Base-by-base conservation (phyloP, 1,140 invertebrate species). In the Pogonognathellus flavescens region DNA sequence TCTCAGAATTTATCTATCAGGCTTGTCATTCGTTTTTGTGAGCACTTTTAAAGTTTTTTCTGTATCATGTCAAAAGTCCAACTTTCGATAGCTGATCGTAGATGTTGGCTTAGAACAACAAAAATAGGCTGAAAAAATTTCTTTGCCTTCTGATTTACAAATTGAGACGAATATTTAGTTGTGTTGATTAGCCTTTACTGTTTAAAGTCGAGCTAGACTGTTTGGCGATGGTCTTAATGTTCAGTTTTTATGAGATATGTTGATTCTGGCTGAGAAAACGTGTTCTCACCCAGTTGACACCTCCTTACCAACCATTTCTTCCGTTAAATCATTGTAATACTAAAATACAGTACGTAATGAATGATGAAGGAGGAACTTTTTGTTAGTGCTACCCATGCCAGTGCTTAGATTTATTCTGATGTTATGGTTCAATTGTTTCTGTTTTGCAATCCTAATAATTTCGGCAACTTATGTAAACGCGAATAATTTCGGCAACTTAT, bases 151-250 rank as follows among this genome's bases (percentile, higher is more conserved):
- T 49, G 14, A 70, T 18, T 50, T 50, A 14, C 70, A 76, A 76
- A 76, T 25, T 49, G 22, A 25, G n/a, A 41, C 16, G 41, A 76
- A 25, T 49, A 14, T n/a, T 76, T 76, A 41, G 31, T 14, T 41
- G 41, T 76, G 25, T 76, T n/a, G 20, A 20, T 18, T 18, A 50
- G n/a, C 70, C 66, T 25, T 13, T 20, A 70, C 59, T 60, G 22
- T 25, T 70, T 31, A 70, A 70, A 70, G 25, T 70, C 70, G 41
- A 76, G 31, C 70, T 76, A 76, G 70, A 76, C 70, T 50, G 70
- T 76, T 76, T 76, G 70, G 70, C 70, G 31, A 76, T 41, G 14
- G 14, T 49, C 49, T 31, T 16, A n/a, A 50, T 49, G n/a, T 5
- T 49, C 14, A 20, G 31, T 76, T 76, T 76, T 76, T 76, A 31